phyloP scores from a whole-genome alignment of 2,797 vertebrate genomes.

The Arrhamphus sclerolepis region DNA sequence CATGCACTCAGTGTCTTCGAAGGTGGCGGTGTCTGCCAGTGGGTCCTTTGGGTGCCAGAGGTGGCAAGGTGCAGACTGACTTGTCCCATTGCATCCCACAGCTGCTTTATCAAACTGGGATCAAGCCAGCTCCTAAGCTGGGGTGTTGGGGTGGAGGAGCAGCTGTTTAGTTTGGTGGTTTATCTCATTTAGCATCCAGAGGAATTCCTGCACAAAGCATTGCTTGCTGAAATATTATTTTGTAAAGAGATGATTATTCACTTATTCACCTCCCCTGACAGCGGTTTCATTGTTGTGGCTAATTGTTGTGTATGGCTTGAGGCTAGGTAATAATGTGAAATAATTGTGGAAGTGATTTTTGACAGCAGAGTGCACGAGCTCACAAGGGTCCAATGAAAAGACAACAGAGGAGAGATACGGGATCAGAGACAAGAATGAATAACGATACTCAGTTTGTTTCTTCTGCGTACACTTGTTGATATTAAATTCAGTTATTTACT shows the following conservation, averaged over 20 bases:
- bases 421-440: too few relatives aligned
- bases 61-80: neutral
- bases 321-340: constrained; percentile 13
- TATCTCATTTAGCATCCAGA: neutral
- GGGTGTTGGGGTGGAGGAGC: neutral
- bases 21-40: neutral
- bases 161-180: neutral
- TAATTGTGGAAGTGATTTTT: constrained; percentile 14
- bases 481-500: too few relatives aligned
- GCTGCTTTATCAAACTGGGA: neutral
- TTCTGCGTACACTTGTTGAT: too few relatives aligned
- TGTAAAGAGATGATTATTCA: neutral
- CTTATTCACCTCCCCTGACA: neutral
- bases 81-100: neutral
- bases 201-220: neutral
- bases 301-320: neutral
- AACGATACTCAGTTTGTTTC: too few relatives aligned
- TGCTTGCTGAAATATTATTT: neutral
- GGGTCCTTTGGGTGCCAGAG: neutral
- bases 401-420: too few relatives aligned
- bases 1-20: neutral
- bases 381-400: too few relatives aligned
- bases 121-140: neutral
- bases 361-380: too few relatives aligned
- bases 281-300: neutral